A percentile compares a stretch with the other conserved stretches of the same genome.
phyloP scores from a whole-genome alignment of 2,113 vertebrate genomes.

The Neogobius melanostomus region DNA sequence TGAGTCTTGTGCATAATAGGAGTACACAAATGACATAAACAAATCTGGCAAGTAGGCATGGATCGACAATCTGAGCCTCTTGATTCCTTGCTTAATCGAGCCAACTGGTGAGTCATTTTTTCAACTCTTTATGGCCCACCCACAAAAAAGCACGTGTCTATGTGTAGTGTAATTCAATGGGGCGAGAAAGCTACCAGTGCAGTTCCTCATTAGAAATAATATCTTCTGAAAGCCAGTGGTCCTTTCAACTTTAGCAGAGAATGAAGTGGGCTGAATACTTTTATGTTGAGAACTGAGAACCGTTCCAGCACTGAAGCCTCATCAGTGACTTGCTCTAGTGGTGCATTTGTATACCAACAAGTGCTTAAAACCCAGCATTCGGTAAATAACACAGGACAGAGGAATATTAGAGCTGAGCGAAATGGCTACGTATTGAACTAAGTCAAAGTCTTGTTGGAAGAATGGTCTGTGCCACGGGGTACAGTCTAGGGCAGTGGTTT shows the following conservation, averaged over 20 bases:
- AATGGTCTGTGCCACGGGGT: too few species aligned
- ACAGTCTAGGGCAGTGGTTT: too few species aligned
- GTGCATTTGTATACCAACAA: constrained; percentile 47
- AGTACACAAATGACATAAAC: too few species aligned
- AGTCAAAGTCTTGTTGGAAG: neutral
- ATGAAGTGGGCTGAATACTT: constrained; percentile 51
- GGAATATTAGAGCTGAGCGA: constrained; percentile 23
- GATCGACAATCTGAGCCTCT: too few species aligned
- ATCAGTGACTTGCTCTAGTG: constrained; percentile 21
- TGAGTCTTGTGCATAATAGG: too few species aligned
- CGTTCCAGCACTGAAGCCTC: constrained; percentile 34
- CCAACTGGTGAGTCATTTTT: neutral
- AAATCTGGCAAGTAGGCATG: constrained; percentile 22
- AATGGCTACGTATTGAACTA: neutral
- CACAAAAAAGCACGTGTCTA: constrained; percentile 27
- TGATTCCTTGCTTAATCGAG: constrained; percentile 12
- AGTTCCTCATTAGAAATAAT: constrained; percentile 26
- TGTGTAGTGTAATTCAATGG: constrained; percentile 29
- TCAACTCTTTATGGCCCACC: constrained; percentile 13
- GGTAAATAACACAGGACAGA: constrained; percentile 53
- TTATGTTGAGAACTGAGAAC: constrained; percentile 40
- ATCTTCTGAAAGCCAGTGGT: constrained; percentile 31
- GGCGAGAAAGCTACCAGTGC: constrained; percentile 45
- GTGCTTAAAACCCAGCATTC: constrained; percentile 43
- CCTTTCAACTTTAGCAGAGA: constrained; percentile 42